phyloP scores from a whole-genome alignment of 2,797 vertebrate species.

The Eupleurogrammus muticus region DNA sequence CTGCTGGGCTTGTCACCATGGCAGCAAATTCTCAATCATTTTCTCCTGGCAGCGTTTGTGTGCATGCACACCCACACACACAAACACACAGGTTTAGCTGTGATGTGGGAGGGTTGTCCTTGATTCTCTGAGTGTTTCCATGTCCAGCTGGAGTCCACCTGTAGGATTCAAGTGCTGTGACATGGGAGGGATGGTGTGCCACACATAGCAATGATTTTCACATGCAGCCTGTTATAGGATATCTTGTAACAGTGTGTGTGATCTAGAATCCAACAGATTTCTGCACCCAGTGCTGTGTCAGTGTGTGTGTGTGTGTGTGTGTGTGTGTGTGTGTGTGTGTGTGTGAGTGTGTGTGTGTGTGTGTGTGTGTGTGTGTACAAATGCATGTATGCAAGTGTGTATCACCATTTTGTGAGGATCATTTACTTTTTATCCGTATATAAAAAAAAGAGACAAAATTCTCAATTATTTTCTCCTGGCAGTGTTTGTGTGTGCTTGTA shows the following conservation, averaged over 20 bases:
- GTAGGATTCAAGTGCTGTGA: constrained; percentile 63
- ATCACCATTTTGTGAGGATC: background rate
- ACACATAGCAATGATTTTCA: constrained; percentile 5
- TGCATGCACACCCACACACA: constrained; percentile 24
- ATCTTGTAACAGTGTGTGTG: background rate
- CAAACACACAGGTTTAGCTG: constrained; percentile 41
- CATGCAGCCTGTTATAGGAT: constrained; percentile 13
- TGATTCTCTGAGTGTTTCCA: constrained; percentile 62
- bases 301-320: background rate
- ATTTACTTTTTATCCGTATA: background rate
- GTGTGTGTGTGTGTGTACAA: too few species aligned
- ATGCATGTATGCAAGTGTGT: too few species aligned
- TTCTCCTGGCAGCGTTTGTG: constrained; percentile 59
- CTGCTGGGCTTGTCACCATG: constrained; percentile 85
- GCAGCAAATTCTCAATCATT: constrained; percentile 84
- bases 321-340: constrained; percentile 7
- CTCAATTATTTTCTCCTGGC: background rate
- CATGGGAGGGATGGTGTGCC: constrained; percentile 1
- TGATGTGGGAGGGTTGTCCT: constrained; percentile 64
- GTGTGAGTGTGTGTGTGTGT: background rate
- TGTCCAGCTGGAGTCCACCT: constrained; percentile 68
- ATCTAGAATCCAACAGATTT: background rate
- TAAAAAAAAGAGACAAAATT: background rate
- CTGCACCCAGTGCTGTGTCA: background rate
- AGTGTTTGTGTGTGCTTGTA: background rate